phyloP scores from a whole-genome alignment of 2,113 vertebrate genomes.

The Macrotus californicus region DNA sequence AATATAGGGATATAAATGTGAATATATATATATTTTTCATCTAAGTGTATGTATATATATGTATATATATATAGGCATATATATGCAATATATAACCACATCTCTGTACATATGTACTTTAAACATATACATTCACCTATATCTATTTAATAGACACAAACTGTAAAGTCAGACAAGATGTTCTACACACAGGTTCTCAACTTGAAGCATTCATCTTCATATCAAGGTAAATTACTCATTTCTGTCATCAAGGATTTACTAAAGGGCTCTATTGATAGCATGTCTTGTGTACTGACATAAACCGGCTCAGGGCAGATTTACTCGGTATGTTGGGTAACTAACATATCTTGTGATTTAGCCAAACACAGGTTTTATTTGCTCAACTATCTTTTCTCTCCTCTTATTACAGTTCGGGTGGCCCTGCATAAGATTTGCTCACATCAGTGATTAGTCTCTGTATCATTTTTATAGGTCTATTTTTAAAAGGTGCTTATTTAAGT shows the following conservation, averaged over 20 bases:
- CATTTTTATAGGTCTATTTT: constrained; percentile 82
- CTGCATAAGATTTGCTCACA: constrained; percentile 69
- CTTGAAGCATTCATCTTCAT: constrained; percentile 2
- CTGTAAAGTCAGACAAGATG: constrained; percentile 17
- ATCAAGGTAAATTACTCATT: constrained; percentile 40
- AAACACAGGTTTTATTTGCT: constrained; percentile 63
- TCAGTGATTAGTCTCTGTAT: constrained; percentile 72
- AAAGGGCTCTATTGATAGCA: not conserved
- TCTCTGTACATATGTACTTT: not conserved
- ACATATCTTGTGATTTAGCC: constrained; percentile 55
- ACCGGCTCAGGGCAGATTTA: constrained; percentile 31
- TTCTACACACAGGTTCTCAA: constrained; percentile 18
- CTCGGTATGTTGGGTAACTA: not conserved
- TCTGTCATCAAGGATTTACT: constrained; percentile 52
- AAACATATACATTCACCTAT: not conserved
- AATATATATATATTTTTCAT: not conserved
- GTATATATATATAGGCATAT: not conserved
- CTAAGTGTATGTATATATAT: not conserved
- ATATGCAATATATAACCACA: not conserved
- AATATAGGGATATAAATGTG: not conserved
- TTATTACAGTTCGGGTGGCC: constrained; percentile 60
- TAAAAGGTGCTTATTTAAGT: constrained; percentile 80
- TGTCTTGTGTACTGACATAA: not conserved
- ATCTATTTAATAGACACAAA: constrained; percentile 37
- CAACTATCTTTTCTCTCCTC: constrained; percentile 67